phyloP scores from a whole-genome alignment of 2,113 vertebrate species.

The Trogon melanurus region DNA sequence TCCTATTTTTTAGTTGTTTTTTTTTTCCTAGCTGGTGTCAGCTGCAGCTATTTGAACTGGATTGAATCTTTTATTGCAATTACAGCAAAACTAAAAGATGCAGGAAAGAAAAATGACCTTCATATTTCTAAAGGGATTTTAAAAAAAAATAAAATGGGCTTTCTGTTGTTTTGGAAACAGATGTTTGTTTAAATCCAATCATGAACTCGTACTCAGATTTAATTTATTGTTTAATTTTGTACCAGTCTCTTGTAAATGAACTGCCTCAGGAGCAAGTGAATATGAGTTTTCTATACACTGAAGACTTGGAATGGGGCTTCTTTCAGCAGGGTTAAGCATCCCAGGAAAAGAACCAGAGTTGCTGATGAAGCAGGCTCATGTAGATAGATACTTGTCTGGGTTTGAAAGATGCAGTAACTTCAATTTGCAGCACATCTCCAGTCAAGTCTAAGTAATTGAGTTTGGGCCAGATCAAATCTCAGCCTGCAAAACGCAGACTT shows the following conservation, averaged over 20 bases:
- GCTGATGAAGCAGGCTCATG: background rate
- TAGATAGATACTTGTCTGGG: background rate
- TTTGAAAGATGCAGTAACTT: conserved; percentile 12
- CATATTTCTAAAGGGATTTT: background rate
- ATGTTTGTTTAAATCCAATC: conserved; percentile 36
- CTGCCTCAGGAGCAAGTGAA: background rate
- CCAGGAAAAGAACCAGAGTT: background rate
- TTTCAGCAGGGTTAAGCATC: background rate
- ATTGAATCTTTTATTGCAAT: background rate
- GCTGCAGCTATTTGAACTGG: background rate
- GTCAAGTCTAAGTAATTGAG: background rate
- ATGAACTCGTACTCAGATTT: background rate
- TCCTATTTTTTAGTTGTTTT: background rate
- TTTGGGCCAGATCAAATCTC: background rate
- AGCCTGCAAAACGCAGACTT: background rate
- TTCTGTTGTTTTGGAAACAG: conserved; percentile 16
- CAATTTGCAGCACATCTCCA: background rate
- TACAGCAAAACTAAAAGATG: background rate
- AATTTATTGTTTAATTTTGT: conserved; percentile 58
- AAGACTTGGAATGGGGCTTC: background rate
- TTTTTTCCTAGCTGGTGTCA: background rate
- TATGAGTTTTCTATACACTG: background rate
- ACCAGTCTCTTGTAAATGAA: conserved; percentile 8
- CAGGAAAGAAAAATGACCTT: background rate
- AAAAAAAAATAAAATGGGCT: background rate